Base-by-base conservation (phyloP, 2,888 invertebrate species). In the Euspilapteryx auroguttella region DNA sequence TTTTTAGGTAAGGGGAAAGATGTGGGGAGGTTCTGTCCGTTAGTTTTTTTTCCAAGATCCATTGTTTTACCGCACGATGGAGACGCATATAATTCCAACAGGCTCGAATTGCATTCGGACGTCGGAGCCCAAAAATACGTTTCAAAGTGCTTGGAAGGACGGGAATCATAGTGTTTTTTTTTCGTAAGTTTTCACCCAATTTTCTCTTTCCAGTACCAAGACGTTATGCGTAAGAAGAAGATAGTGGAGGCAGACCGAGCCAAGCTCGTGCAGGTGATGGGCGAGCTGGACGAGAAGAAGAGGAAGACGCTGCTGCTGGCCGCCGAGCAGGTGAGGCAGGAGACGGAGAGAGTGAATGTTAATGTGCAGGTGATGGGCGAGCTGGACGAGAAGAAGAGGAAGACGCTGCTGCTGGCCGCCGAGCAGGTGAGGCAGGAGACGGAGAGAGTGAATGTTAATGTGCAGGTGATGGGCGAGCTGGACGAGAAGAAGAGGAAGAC, bases 401-500 rank as follows among this genome's bases (percentile, higher is more conserved):
- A 81, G 37, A 89, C 92, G 7, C 69, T 98, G 10, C 68, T 83
- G 29, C 75, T 82, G 29, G 97, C 98, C 2, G 92, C 90, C 80
- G 81, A 84, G 39, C 85, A 86, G 47, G 39, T 39, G 2, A 24
- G 24, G 12, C 8, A 24, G 23, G 8, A 20, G 8, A 20, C 5
- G 5, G 20, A 20, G 5, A 20, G 20, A 7, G 8, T 20, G 20
- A 20, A n/a, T n/a, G n/a, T n/a, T n/a, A n/a, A n/a, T n/a, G 78
- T 82, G 27, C 78, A 83, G 29, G 87, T 94, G 11, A 96, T 99
- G 46, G 79, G 80, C 12, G 88, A 91, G 49, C 78, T 98, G 50
- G 98, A 99, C 58, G 85, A 87, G 45, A 91, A 94, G 69, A 98
- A 98, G 62, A 86, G 87, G 46, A 80, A 81, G 37, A 89, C 92